These are phyloP conservation scores for Nycteola revayana DNA, from an alignment of 2,888 invertebrate species.

Conservation along the genomic window DNA sequence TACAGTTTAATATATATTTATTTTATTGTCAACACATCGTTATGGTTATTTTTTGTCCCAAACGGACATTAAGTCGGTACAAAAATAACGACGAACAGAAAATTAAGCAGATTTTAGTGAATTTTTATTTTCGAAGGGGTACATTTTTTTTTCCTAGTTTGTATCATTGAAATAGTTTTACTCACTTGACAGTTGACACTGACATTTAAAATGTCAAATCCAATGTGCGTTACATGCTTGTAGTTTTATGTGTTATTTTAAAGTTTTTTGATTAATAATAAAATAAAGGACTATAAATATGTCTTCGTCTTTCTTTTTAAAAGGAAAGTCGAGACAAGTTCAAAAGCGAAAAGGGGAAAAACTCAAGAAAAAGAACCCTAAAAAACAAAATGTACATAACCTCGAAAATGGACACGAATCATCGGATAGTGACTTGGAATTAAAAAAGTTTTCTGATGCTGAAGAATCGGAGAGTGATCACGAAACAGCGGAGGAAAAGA, in stretches of 20 bases:
- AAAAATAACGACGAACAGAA: too few species aligned
- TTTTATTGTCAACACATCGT: too few species aligned
- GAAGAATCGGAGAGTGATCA: constrained; percentile 83
- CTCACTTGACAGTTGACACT: too few species aligned
- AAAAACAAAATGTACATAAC: constrained; percentile 60
- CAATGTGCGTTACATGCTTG: constrained; percentile 23
- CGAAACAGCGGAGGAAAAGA: constrained; percentile 95
- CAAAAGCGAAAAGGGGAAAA: constrained; percentile 79
- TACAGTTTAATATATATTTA: too few species aligned
- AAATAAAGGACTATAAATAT: too few species aligned
- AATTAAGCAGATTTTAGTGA: too few species aligned
- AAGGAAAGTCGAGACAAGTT: constrained; percentile 79
- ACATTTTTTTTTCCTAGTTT: too few species aligned
- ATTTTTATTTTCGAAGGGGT: too few species aligned
- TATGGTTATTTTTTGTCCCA: too few species aligned
- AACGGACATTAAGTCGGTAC: too few species aligned
- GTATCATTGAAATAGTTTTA: too few species aligned
- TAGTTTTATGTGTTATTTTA: background rate
- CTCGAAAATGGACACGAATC: constrained; percentile 83
- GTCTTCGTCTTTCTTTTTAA: constrained; percentile 84
- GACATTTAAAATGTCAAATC: constrained; percentile 12
- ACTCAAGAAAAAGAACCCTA: constrained; percentile 58
- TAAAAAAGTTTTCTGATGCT: constrained; percentile 75
- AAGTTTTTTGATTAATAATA: too few species aligned
- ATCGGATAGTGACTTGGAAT: constrained; percentile 84